Base-by-base conservation (phyloP, 23 tunicate species). In the Ascidia mentula region DNA sequence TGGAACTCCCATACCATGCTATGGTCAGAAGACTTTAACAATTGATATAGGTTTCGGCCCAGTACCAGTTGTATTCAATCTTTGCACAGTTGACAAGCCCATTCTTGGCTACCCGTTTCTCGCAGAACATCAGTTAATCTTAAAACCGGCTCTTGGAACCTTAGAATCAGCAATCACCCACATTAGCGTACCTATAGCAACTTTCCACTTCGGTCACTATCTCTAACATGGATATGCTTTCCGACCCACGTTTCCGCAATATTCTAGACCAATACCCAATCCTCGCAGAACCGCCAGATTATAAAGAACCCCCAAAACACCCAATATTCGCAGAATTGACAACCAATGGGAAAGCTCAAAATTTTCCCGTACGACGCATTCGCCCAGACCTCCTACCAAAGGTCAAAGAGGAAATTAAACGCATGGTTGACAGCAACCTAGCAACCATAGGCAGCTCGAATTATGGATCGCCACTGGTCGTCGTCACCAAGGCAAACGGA, bases 51-150 rank as follows among this genome's bases (percentile, higher is more conserved):
- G 75, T 12, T 36, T 34, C 34, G 75, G 38, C 6, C 18, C 30
- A 31, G 32, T 34, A 31, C 35, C 34, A 34, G 18, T n/a, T 1
- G 32, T 31, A 71, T 71, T 71, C 38, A 9, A 34, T 18, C n/a
- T 71, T 31, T 34, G 38, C 35, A 36, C 30, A 5, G 30, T 71
- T 22, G 9, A 75, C 6, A 37, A 12, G 26, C 61, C 79, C 18
- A 75, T 75, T 17, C 59, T 75, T 6, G 79, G 79, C 3, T 39
- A 8, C 60, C 18, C 38, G 59, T 75, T 75, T 75, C 79, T 75
- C 6, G 22, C 1, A 0, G 36, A 75, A 24, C 18, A 32, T 9
- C 26, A 42, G 0, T 59, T 35, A 13, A 40, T 40, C 15, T 18
- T 75, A 33, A 1, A 37, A 6, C 15, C 59, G 24, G 38, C 38